Percentiles rank a stretch among this genome's conserved stretches.
Conservation (phyloP, 92 coral and sea anemone species). For the Porites lobata region DNA sequence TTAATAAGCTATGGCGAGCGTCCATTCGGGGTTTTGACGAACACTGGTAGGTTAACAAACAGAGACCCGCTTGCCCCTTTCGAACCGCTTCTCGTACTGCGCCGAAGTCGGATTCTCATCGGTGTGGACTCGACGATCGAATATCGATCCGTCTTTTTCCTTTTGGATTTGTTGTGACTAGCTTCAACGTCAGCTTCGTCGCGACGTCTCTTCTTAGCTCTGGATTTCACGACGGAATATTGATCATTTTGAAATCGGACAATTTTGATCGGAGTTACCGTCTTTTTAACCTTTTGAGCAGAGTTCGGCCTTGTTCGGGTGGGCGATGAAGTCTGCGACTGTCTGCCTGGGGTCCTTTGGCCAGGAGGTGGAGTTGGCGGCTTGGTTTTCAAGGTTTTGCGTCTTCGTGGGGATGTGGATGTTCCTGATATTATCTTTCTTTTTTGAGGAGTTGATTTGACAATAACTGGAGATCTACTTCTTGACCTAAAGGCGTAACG, state of each 20-base stretch:
- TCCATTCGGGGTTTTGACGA: background rate
- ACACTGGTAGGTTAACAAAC: conserved; percentile 7
- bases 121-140: conserved; percentile 64
- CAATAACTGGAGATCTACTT: conserved; percentile 34
- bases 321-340: conserved; percentile 3
- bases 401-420: background rate
- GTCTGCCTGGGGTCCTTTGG: conserved; percentile 6
- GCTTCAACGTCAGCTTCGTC: conserved; percentile 10
- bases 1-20: conserved; percentile 22
- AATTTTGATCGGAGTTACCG: conserved; percentile 52
- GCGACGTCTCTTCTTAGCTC: conserved; percentile 50
- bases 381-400: background rate
- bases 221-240: conserved; percentile 51
- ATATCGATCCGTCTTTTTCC: conserved; percentile 43
- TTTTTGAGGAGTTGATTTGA: background rate
- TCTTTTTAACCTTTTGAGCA: conserved; percentile 24
- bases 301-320: conserved; percentile 35
- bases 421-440: background rate
- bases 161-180: conserved; percentile 35
- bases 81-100: conserved; percentile 33
- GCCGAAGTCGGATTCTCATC: conserved; percentile 59
- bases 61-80: background rate
- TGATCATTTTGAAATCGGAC: conserved; percentile 36
- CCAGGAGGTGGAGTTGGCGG: background rate
- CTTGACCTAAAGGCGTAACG: conserved; percentile 17